Evolutionary conservation across 2,888 invertebrate species (phyloP).

Genomic region (Xiphydria camelus): DNA sequence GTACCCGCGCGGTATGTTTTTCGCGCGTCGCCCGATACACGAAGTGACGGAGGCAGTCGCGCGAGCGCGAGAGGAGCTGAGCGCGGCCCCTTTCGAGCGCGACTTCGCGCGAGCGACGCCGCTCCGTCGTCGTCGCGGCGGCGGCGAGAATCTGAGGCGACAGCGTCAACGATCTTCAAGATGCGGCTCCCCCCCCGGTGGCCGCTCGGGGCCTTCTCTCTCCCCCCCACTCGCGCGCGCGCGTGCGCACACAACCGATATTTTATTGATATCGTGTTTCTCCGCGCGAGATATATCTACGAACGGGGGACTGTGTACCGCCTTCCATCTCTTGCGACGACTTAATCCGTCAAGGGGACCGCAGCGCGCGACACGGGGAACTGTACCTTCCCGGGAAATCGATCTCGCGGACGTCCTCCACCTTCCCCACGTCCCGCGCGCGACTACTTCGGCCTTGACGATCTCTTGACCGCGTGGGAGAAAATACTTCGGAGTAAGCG

Average conservation of each 20-base stretch:
- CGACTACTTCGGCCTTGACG: no score
- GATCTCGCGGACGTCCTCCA: not conserved
- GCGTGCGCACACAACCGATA: constrained; percentile 1
- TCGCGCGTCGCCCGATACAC: constrained; percentile 7
- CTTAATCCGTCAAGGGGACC: not conserved
- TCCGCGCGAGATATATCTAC: no score
- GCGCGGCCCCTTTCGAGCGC: constrained; percentile 1
- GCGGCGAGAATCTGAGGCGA: constrained; percentile 4
- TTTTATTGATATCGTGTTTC: constrained; percentile 2
- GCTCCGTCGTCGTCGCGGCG: constrained; percentile 2
- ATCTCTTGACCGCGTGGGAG: no score
- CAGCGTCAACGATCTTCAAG: constrained; percentile 3
- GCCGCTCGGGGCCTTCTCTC: constrained; percentile 2
- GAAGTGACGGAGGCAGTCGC: constrained; percentile 16
- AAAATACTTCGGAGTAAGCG: no score
- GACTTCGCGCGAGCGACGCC: constrained; percentile 7
- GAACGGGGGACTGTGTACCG: not conserved
- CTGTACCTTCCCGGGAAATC: not conserved
- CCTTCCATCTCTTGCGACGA: not conserved
- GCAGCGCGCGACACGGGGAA: not conserved
- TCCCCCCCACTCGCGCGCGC: not conserved
- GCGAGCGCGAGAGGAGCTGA: constrained; percentile 12
- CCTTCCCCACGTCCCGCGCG: no score
- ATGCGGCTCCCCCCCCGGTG: constrained; percentile 1
- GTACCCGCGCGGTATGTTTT: constrained; percentile 2